Conservation (phyloP, 1,140 invertebrate genomes). For the Agrypnia vestita region DNA sequence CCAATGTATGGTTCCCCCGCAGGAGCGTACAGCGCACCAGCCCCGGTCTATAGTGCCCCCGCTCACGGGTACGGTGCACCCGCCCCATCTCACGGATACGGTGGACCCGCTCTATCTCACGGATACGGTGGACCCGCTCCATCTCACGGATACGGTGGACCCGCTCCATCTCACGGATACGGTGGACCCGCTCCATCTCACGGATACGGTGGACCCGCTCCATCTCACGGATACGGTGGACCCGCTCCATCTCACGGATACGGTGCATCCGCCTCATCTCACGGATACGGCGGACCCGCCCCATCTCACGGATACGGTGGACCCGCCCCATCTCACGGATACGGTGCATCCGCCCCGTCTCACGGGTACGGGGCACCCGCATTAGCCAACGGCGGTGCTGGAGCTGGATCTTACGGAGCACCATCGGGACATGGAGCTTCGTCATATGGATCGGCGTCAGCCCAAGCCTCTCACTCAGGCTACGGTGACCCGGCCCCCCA, state of each 20-base stretch:
- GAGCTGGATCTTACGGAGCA: background rate
- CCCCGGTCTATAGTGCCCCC: slow-evolving; percentile 44
- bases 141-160: slow-evolving; percentile 4
- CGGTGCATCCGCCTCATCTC: too few species aligned
- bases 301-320: too few species aligned
- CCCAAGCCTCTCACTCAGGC: background rate
- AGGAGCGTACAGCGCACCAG: slow-evolving; percentile 50
- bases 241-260: slow-evolving; percentile 39
- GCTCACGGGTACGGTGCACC: slow-evolving; percentile 52
- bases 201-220: slow-evolving; percentile 14
- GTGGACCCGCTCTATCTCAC: slow-evolving; percentile 17
- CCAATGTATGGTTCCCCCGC: slow-evolving; percentile 11
- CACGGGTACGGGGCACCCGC: slow-evolving; percentile 9
- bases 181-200: slow-evolving; percentile 7
- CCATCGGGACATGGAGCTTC: background rate
- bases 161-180: slow-evolving; percentile 8
- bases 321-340: slow-evolving; percentile 54
- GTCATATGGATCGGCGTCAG: background rate
- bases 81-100: slow-evolving; percentile 32
- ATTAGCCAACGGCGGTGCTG: too few species aligned
- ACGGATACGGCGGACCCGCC: too few species aligned
- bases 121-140: slow-evolving; percentile 18
- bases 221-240: background rate
- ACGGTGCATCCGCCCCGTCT: slow-evolving; percentile 47
- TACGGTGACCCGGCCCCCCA: background rate